Conservation (phyloP, 2,797 vertebrate genomes). For the Tolypeutes matacus region DNA sequence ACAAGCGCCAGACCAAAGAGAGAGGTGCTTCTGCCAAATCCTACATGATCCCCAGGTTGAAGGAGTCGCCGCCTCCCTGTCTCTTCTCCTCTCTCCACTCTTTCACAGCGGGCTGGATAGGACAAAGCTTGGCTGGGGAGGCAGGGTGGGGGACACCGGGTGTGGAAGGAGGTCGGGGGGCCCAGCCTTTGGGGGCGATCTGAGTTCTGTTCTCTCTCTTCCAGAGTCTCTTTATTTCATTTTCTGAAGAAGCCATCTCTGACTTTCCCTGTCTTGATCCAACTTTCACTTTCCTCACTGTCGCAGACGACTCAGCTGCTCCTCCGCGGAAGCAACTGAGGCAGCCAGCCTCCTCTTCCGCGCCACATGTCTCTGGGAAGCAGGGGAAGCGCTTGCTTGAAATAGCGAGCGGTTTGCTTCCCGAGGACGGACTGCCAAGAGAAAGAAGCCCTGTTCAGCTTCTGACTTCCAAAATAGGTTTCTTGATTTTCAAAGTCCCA, state of each 20-base stretch:
- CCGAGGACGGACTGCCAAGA: too few species aligned
- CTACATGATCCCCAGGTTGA: neutral
- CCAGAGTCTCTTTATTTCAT: neutral
- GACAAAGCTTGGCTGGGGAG: too few species aligned
- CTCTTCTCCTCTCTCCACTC: neutral
- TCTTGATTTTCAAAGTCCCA: neutral
- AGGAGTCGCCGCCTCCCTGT: neutral
- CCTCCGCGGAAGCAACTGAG: neutral
- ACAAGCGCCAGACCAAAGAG: neutral
- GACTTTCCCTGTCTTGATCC: neutral
- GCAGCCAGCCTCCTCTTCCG: neutral
- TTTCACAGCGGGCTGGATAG: too few species aligned
- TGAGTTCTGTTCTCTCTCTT: neutral
- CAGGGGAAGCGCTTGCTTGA: too few species aligned
- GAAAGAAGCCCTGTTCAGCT: neutral
- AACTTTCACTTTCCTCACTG: too few species aligned
- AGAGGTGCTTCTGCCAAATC: neutral
- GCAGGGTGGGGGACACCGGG: too few species aligned
- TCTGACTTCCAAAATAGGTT: neutral
- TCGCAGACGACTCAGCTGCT: neutral
- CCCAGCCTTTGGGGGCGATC: neutral
- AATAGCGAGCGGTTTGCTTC: too few species aligned
- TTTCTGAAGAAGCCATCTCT: neutral
- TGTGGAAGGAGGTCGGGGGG: neutral
- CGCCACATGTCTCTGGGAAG: too few species aligned